A percentile compares a stretch with the other conserved stretches of the same genome.
Conservation (phyloP, 2,888 invertebrate species). For the Petrophora chlorosata region DNA sequence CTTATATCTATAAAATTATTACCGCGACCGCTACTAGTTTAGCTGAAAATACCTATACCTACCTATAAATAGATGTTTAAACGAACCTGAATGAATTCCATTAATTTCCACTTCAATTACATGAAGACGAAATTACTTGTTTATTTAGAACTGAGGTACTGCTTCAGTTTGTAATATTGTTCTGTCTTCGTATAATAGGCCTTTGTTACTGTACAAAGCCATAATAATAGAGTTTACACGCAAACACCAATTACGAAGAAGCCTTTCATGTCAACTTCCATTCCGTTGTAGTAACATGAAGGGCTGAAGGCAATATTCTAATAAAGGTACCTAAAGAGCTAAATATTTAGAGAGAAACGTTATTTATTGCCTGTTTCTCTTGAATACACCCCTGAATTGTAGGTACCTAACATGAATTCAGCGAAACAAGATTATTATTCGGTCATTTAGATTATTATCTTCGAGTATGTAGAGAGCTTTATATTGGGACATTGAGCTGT, state of each 20-base stretch:
- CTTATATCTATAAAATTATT: too few species aligned
- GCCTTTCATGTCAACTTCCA: constrained; percentile 62
- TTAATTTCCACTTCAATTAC: too few species aligned
- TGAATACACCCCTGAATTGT: constrained; percentile 18
- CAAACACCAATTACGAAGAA: constrained; percentile 60
- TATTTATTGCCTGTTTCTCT: constrained; percentile 36
- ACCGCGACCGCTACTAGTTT: too few species aligned
- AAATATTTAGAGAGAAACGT: constrained; percentile 46
- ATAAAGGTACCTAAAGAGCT: constrained; percentile 54
- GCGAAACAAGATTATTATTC: constrained; percentile 22
- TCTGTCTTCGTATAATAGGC: constrained; percentile 45
- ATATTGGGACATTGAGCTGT: too few species aligned
- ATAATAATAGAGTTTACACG: constrained; percentile 61
- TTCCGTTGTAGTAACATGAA: constrained; percentile 54
- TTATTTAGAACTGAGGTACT: background rate
- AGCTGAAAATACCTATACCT: too few species aligned
- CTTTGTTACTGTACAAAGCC: constrained; percentile 49
- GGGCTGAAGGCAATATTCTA: constrained; percentile 52
- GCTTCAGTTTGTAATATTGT: constrained; percentile 5
- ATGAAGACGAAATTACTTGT: too few species aligned
- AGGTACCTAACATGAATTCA: constrained; percentile 20
- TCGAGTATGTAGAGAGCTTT: constrained; percentile 12
- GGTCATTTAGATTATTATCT: constrained; percentile 17
- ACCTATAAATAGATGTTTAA: too few species aligned
- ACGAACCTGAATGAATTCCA: too few species aligned